Percentiles rank a stretch among this genome's conserved stretches.
These are phyloP conservation scores for Plebejus argus DNA, from an alignment of 2,888 invertebrate species.

Conservation along the genomic window DNA sequence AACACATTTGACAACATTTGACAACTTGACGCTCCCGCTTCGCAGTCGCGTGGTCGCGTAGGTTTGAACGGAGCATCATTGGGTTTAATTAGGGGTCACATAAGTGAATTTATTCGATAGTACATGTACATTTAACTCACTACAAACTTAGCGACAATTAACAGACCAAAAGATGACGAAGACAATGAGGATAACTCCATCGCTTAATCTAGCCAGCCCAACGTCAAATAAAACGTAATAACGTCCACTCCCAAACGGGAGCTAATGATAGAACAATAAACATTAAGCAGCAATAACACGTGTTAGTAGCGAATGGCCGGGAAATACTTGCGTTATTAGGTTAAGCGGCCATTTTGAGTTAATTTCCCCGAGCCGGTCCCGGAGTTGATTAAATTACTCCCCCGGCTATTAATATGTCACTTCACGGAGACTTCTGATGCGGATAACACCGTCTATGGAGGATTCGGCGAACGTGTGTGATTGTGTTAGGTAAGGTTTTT, in stretches of 20 bases:
- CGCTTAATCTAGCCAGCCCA: background rate
- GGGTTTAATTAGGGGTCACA: no score
- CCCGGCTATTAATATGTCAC: slow-evolving; percentile 35
- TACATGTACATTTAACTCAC: no score
- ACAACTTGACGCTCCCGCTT: no score
- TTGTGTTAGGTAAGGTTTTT: background rate
- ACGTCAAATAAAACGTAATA: background rate
- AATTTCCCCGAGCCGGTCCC: slow-evolving; percentile 43
- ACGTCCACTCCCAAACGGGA: slow-evolving; percentile 7
- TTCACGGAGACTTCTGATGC: slow-evolving; percentile 23
- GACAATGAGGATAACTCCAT: slow-evolving; percentile 1
- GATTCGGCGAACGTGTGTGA: background rate
- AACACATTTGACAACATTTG: no score
- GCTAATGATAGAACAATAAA: slow-evolving; percentile 17
- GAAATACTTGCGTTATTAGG: slow-evolving; percentile 39
- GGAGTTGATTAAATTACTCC: slow-evolving; percentile 44
- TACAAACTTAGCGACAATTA: no score
- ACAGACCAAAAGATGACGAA: background rate
- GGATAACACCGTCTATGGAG: background rate
- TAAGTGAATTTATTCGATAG: no score
- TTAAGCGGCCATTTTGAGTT: slow-evolving; percentile 42
- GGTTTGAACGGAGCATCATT: no score
- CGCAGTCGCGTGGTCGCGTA: no score
- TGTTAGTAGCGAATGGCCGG: slow-evolving; percentile 32
- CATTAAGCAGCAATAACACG: slow-evolving; percentile 32